Base-by-base conservation (phyloP, 1,140 invertebrate species). In the Drosophila seguyi region DNA sequence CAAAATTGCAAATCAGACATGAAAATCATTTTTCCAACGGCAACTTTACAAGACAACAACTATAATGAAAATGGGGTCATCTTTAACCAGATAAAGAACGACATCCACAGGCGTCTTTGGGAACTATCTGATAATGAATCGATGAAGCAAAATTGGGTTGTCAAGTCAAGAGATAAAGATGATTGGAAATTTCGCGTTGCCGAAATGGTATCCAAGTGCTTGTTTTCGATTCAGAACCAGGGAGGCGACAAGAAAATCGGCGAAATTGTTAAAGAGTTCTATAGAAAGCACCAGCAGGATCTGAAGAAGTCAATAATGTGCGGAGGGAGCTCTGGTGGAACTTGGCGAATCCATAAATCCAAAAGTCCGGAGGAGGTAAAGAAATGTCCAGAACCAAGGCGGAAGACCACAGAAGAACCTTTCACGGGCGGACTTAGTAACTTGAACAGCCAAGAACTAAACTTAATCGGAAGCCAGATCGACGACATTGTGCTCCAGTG, bases 401-500 rank as follows among this genome's bases (percentile, higher is more conserved):
- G 0, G 2, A 8, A 34, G 18, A 16, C 1, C 7, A 6, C 20
- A 2, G 13, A 6, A 14, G 29, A 0, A 8, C 31, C 8, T 11
- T 27, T 27, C 3, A 20, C 20, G 3, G 13, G 27, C 18, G 11
- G 11, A 14, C 29, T 34, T 22, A 16, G 18, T 52, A 1, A n/a
- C 6, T 27, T 47, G 2, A 47, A 0, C 16, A n/a, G 7, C 8
- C 5, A 1, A 4, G 10, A 29, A 16, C 5, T 22, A 4, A 0
- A 1, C 6, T 4, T 62, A 14, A 22, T 39, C 16, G 22, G 4
- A 8, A 10, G 5, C 0, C 39, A 80, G 16, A 60, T 80, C 14
- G 55, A 79, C n/a, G 39, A 10, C 10, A 59, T 79, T 16, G 59
- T 66, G 11, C 25, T 25, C 27, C 60, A 73, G 16, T 78, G 77